A percentile compares a stretch with the other conserved stretches of the same genome.
Conservation (phyloP, 2,113 vertebrate species). For the Cairina moschata region DNA sequence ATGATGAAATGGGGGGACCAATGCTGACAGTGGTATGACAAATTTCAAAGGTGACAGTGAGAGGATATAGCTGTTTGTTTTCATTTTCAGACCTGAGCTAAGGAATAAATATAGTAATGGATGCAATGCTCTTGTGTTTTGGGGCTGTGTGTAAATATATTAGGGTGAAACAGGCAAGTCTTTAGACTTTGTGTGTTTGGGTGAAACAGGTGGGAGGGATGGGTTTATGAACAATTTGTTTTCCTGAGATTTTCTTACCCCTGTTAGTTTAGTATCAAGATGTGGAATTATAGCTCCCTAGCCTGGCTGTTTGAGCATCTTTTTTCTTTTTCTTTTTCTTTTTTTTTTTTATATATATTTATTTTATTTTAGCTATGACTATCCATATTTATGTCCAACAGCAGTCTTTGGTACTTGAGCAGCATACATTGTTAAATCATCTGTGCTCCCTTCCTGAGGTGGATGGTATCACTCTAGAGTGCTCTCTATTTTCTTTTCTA, state of each 20-base stretch:
- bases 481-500: not conserved
- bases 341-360: too few relatives aligned
- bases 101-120: not conserved
- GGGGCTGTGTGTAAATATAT: not conserved
- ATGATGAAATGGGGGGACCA: not conserved
- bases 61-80: constrained; percentile 17
- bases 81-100: not conserved
- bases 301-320: not conserved
- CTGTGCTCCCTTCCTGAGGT: not conserved
- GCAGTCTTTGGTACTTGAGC: not conserved
- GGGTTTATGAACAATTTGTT: not conserved
- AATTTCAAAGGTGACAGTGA: constrained; percentile 30
- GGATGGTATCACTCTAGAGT: not conserved
- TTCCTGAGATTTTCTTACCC: not conserved
- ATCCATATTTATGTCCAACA: not conserved
- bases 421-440: not conserved
- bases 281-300: not conserved
- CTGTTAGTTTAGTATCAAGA: not conserved
- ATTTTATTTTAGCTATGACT: too few relatives aligned
- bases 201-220: not conserved
- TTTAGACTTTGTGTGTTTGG: not conserved
- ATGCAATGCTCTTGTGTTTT: not conserved
- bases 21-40: not conserved
- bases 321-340: not conserved
- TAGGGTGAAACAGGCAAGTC: not conserved